Evolutionary conservation across 1,140 invertebrate genomes (phyloP), one percentile per base, ranked within the genome.

Genomic region (Fopius arisanus): DNA sequence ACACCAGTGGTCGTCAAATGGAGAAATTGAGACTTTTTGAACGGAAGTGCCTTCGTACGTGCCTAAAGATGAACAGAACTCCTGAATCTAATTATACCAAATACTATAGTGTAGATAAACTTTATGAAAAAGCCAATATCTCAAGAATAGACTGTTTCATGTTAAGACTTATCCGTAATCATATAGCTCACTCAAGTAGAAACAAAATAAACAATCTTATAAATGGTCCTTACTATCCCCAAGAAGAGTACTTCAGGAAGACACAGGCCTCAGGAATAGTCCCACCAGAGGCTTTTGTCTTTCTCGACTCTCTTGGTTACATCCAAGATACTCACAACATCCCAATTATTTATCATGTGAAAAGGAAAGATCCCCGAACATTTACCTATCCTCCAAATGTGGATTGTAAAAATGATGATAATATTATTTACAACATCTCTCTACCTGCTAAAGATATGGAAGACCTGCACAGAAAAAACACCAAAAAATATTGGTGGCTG

Each of bases 31-130:
- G 75, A 67, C 0, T 67, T 0, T 77, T 80, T 1, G 77, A 80
- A 33, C 21, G 78, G n/a, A 76, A 77, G 51, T 80, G 77, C 12
- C 7, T 80, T 0, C 68, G 63, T 69, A 62, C 65, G 0, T 78
- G 77, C 23, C 14, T 73, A 3, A n/a, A 26, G 0, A 71, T 43
- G 5, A 67, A 75, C 19, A 21, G 75, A 59, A 43, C 72, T 0
- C 10, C 12, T 12, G 3, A 73, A 10, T 51, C 62, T 9, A 63
- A 77, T 14, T 75, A 26, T n/a, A 48, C 14, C 3, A 59, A 67
- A 62, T 48, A 19, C 0, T 37, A 73, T 5, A 75, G 66, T 29
- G 76, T 75, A 31, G 6, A 67, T 23, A 67, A 21, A 10, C 0
- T 76, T 9, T 74, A 77, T 3, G 43, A 74, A 1, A 9, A 43